Conservation (phyloP, 2,888 invertebrate genomes). For the Geophilus truncorum region DNA sequence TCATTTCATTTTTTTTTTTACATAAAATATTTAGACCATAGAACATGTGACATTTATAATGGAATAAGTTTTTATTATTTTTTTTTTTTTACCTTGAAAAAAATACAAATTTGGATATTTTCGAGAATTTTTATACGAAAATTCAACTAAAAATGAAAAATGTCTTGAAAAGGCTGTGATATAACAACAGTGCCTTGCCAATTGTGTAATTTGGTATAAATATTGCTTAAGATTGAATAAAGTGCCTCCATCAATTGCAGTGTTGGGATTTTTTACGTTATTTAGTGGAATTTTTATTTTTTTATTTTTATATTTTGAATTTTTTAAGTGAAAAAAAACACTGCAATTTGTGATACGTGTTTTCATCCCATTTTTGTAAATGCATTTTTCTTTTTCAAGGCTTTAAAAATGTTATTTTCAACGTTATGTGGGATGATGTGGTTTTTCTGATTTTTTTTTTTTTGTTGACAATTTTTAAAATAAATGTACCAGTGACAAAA, state of each 20-base stretch:
- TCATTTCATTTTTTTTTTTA: not conserved
- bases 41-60: too few relatives aligned
- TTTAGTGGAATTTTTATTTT: too few relatives aligned
- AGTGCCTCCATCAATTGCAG: not conserved
- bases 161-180: not conserved
- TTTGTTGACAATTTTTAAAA: not conserved
- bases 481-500: too few relatives aligned
- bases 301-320: not conserved
- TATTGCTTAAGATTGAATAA: not conserved
- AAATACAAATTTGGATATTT: too few relatives aligned
- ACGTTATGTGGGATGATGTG: not conserved
- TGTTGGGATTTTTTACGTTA: not conserved
- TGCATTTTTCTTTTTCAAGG: not conserved
- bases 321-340: not conserved
- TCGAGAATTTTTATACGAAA: too few relatives aligned
- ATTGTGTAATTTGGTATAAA: not conserved
- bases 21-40: too few relatives aligned
- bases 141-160: too few relatives aligned
- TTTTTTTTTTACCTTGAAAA: too few relatives aligned
- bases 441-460: not conserved
- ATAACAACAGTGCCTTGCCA: not conserved
- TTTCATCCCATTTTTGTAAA: not conserved
- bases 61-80: too few relatives aligned
- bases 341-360: not conserved
- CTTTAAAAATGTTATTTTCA: not conserved